Evolutionary conservation across 1,140 invertebrate species (phyloP).

Genomic region (Trypoxylus dichotomus): DNA sequence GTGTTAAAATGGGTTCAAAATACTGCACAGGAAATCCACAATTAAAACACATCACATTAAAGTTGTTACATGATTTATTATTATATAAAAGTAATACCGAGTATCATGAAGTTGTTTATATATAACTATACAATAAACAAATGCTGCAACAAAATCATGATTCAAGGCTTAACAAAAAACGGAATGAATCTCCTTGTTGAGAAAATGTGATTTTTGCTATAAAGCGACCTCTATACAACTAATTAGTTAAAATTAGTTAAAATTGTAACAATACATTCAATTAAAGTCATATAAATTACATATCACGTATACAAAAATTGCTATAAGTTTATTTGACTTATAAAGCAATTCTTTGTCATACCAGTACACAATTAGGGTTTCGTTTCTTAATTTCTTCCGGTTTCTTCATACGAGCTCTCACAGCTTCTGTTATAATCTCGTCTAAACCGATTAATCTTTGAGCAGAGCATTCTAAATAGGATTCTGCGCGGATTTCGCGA

Average conservation of each 20-base stretch:
- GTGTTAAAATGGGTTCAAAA: too few species aligned
- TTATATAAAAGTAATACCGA: background rate
- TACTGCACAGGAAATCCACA: background rate
- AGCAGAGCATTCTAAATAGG: slow-evolving; percentile 33
- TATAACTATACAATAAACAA: background rate
- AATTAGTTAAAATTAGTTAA: background rate
- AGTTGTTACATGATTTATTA: background rate
- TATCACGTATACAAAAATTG: background rate
- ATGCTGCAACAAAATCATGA: background rate
- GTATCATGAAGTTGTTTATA: background rate
- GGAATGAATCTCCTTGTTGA: too few species aligned
- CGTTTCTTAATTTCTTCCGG: background rate
- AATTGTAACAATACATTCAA: background rate
- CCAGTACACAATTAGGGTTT: background rate
- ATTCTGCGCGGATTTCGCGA: slow-evolving; percentile 28
- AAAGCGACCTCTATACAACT: background rate
- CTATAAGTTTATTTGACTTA: background rate
- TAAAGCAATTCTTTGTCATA: background rate
- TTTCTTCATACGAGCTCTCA: slow-evolving; percentile 35
- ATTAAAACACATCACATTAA: too few species aligned
- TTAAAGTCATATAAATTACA: background rate
- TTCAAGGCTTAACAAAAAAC: background rate
- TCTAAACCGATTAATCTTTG: slow-evolving; percentile 20
- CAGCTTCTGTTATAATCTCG: slow-evolving; percentile 29
- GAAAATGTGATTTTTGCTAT: background rate